Evolutionary conservation across 2,797 vertebrate species (phyloP), one percentile per base, ranked within the genome.

Genomic region (Betta splendens): DNA sequence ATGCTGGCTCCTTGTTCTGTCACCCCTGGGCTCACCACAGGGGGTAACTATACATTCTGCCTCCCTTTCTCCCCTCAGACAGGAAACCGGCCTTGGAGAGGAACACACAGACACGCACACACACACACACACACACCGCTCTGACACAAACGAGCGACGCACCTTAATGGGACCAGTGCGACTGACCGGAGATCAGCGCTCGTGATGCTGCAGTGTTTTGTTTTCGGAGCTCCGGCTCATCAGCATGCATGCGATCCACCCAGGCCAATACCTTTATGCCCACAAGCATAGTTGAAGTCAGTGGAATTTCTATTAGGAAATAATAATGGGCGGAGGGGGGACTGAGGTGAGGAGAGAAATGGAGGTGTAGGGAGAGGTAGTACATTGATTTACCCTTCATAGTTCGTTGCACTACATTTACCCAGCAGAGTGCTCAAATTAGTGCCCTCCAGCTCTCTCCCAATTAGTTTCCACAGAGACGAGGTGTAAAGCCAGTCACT

Each of bases 331-430:
- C 25, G 59, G 54, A n/a, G 37, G 40, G 49, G 43, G 31, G 35
- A 25, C 20, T 9, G 46, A 61, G 71, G 66, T 55, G 44, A 69
- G 42, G 70, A 65, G 60, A 77, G 68, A 72, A 64, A 53, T 62
- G 13, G 43, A 86, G 80, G 80, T 79, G 75, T 86, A 69, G 63
- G 52, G 63, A 80, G 75, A 84, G 85, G 85, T 86, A 89, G 76
- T 86, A 85, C 89, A 91, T 89, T 88, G 90, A 92, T 92, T 92
- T 89, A 92, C 87, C 89, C 90, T 93, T 92, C 91, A 92, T 92
- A 92, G 87, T 84, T 77, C 72, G 85, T 84, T 92, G 89, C 90
- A 89, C 90, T 90, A 92, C 89, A 93, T 90, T 91, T 92, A 90
- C 90, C 87, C 86, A 84, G 88, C 88, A 85, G 87, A 85, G 88